Evolutionary conservation across 2,888 invertebrate genomes (phyloP).

Genomic region (Dysmachus trigonus): DNA sequence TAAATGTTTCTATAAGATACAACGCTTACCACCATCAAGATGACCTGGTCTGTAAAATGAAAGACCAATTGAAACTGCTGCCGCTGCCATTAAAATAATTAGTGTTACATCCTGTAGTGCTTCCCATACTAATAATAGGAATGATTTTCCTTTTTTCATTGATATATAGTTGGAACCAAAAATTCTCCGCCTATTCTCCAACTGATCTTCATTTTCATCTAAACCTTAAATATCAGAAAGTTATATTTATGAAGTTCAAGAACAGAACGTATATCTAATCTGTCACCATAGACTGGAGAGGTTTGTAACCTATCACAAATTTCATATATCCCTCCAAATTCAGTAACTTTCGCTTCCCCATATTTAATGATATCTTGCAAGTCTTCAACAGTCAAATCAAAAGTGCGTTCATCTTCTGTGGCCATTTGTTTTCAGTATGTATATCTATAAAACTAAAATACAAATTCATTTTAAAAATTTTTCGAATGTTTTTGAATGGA

Average conservation of each 20-base stretch:
- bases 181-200: constrained; percentile 92
- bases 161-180: constrained; percentile 99
- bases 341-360: constrained; percentile 67
- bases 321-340: constrained; percentile 92
- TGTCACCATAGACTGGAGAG: constrained; percentile 75
- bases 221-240: constrained; percentile 72
- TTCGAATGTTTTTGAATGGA: no score
- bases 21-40: constrained; percentile 57
- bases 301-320: constrained; percentile 97
- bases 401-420: not conserved
- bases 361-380: not conserved
- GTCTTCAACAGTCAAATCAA: not conserved
- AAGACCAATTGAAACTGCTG: constrained; percentile 96
- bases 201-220: constrained; percentile 84
- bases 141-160: constrained; percentile 99
- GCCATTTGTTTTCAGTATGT: not conserved
- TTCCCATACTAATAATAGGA: constrained; percentile 98
- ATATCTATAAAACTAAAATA: not conserved
- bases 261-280: not conserved
- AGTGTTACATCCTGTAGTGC: constrained; percentile 99
- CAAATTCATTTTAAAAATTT: not conserved
- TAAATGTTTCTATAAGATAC: not conserved
- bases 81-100: constrained; percentile 98
- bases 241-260: not conserved
- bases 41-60: constrained; percentile 89